These are phyloP conservation scores for Leptopilina drosophilae DNA, from an alignment of 2,888 invertebrate genomes.

Conservation along the genomic window DNA sequence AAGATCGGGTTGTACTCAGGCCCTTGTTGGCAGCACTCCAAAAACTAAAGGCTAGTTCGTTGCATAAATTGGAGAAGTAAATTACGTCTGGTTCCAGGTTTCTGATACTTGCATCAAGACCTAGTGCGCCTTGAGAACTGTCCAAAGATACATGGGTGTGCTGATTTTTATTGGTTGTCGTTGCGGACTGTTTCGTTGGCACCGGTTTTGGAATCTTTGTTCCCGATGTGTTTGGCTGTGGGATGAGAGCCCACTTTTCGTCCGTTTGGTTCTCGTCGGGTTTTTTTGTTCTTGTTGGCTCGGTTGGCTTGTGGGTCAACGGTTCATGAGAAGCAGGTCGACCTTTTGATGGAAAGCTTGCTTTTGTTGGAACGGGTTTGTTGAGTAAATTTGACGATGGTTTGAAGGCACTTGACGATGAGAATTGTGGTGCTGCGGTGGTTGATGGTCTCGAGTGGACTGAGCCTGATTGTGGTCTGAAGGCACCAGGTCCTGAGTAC, in stretches of 20 bases:
- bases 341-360: not conserved
- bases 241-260: conserved; percentile 63
- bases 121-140: conserved; percentile 79
- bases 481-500: too few relatives aligned
- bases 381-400: not conserved
- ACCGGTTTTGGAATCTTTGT: conserved; percentile 46
- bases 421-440: not conserved
- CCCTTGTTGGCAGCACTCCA: conserved; percentile 85
- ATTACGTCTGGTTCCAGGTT: conserved; percentile 85
- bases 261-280: conserved; percentile 42
- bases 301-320: not conserved
- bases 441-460: too few relatives aligned
- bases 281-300: not conserved
- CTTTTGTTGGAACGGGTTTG: not conserved
- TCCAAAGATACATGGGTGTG: conserved; percentile 78
- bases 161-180: conserved; percentile 56
- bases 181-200: conserved; percentile 27
- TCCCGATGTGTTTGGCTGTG: conserved; percentile 51
- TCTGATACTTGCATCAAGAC: conserved; percentile 87
- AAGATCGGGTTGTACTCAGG: conserved; percentile 86
- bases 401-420: not conserved
- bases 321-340: conserved; percentile 1
- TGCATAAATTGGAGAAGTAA: conserved; percentile 89
- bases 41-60: conserved; percentile 90
- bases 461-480: too few relatives aligned